A percentile compares a stretch with the other conserved stretches of the same genome.
Evolutionary conservation across 2,113 vertebrate species (phyloP).

Genomic region (Panthera leo): DNA sequence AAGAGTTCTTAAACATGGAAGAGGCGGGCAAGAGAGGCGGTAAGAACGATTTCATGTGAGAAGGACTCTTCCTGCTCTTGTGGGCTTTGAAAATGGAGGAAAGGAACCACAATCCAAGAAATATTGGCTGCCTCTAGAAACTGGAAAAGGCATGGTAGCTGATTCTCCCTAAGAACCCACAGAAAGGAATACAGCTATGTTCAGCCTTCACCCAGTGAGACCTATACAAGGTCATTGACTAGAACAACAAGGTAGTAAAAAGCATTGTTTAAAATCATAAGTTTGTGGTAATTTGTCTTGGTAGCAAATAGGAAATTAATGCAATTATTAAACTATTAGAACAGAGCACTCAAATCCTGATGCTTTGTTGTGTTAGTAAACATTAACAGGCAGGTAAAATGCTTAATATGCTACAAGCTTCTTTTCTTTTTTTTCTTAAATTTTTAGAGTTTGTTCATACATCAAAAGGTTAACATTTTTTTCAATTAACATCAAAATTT

Average conservation of each 20-base stretch:
- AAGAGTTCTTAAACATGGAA: neutral
- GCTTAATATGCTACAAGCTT: neutral
- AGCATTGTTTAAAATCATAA: conserved; percentile 9
- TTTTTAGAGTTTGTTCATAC: neutral
- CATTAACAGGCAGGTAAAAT: neutral
- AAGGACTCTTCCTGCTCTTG: neutral
- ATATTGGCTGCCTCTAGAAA: neutral
- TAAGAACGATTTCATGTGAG: neutral
- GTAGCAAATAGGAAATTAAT: neutral
- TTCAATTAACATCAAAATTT: neutral
- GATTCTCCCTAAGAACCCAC: neutral
- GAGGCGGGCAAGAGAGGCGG: neutral
- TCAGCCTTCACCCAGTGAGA: neutral
- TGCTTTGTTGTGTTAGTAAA: neutral
- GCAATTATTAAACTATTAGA: neutral
- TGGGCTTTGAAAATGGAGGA: neutral
- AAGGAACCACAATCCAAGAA: neutral
- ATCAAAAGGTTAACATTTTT: neutral
- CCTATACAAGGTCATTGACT: neutral
- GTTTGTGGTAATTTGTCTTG: neutral
- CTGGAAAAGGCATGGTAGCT: neutral
- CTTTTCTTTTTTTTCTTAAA: neutral
- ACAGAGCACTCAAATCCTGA: neutral
- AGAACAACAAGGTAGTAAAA: neutral
- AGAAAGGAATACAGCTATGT: neutral